phyloP scores from a whole-genome alignment of 2,113 vertebrate genomes.

The Pelecanus crispus region DNA sequence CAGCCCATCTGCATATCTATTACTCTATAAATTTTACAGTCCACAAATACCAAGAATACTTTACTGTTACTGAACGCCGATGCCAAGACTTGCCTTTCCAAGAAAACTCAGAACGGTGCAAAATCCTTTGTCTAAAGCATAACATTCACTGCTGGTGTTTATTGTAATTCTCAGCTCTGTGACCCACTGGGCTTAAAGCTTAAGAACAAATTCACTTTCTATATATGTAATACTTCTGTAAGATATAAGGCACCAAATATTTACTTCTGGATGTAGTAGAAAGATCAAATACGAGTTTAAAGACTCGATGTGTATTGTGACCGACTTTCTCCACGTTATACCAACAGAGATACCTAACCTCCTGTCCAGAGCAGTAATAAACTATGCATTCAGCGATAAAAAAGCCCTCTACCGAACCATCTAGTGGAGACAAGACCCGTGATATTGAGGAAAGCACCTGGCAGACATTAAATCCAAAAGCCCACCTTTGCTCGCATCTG shows the following conservation, averaged over 20 bases:
- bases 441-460: background rate
- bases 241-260: background rate
- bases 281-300: background rate
- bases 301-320: background rate
- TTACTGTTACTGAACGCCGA: rapidly evolving
- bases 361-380: background rate
- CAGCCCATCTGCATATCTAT: background rate
- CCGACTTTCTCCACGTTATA: rapidly evolving
- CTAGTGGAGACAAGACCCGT: background rate
- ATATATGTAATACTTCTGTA: background rate
- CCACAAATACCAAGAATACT: background rate
- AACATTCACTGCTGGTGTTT: background rate
- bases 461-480: background rate
- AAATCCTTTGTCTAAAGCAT: background rate
- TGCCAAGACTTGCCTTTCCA: background rate
- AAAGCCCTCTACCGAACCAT: background rate
- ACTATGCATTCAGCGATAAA: rapidly evolving
- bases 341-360: background rate
- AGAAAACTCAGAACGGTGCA: background rate
- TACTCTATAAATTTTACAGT: background rate
- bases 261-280: background rate
- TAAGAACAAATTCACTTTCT: background rate
- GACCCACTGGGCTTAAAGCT: background rate
- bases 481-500: background rate
- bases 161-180: background rate